Base-by-base conservation (phyloP, 2,797 vertebrate genomes). In the Synanceia verrucosa region DNA sequence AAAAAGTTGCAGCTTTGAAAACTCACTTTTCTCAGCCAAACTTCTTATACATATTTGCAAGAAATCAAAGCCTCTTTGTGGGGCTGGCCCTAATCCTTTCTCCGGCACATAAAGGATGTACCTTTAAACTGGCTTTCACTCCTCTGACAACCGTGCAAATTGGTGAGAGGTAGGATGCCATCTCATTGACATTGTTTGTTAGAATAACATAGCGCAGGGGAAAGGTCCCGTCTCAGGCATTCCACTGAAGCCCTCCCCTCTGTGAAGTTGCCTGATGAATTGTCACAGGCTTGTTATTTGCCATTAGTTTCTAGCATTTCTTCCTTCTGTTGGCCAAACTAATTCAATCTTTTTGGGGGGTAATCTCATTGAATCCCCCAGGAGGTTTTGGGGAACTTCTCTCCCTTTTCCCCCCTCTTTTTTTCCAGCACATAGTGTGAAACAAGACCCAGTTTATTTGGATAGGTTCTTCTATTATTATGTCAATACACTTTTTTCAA, bases 121-220 rank as follows among this genome's bases (percentile, higher is more conserved):
- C 94, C 94, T 95, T 95, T 94, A 95, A 95, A 95, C 93, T 92
- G 88, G 90, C 94, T 93, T 94, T 95, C 94, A 93, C 86, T 90
- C 85, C 88, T 83, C 87, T 95, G 94, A 95, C 94, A 95, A 93
- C 91, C 94, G 92, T 95, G 93, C 93, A 95, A 95, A 95, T 95
- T 92, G 91, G 89, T 94, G 89, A 89, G 93, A 94, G 93, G 93
- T 95, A 93, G 93, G 93, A 94, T 94, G 93, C 92, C 94, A 94
- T 94, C 92, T 93, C 90, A 91, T 89, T 94, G 92, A 93, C 93
- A 93, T 91, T 94, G 93, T 94, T 94, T 95, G 93, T 93, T 93
- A 90, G 92, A 94, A 92, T 91, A 94, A 94, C 93, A 94, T 78
- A 89, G 93, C 74, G 74, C 81, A 89, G 93, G 91, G 91, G 90